Percentiles rank a stretch among this genome's conserved stretches.
These are phyloP conservation scores for Mythimna impura DNA, from an alignment of 2,888 invertebrate species.

Conservation along the genomic window DNA sequence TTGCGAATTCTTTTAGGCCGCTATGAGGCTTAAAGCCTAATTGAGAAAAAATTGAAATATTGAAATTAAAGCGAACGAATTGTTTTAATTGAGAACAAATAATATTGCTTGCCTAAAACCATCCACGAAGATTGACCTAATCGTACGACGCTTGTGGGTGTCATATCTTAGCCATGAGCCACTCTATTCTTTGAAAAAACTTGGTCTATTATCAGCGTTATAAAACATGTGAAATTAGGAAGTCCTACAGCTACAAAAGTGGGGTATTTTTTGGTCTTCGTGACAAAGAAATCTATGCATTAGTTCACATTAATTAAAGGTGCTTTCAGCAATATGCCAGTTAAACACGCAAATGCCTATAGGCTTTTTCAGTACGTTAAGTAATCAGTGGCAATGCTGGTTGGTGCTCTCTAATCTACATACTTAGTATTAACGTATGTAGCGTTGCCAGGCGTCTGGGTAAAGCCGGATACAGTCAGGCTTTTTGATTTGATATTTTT, in stretches of 20 bases:
- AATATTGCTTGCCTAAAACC: too few species aligned
- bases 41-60: too few species aligned
- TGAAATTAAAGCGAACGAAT: too few species aligned
- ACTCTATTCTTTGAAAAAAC: background rate
- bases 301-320: background rate
- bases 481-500: too few species aligned
- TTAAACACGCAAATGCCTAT: slow-evolving; percentile 22
- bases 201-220: too few species aligned
- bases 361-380: background rate
- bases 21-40: too few species aligned
- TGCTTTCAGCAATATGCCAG: background rate
- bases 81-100: too few species aligned
- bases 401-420: background rate
- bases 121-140: background rate
- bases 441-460: too few species aligned
- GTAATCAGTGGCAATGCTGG: background rate
- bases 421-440: background rate
- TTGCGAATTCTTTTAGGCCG: too few species aligned
- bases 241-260: background rate
- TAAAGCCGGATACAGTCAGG: too few species aligned
- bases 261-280: background rate
- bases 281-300: slow-evolving; percentile 6
- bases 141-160: background rate
- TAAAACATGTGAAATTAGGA: background rate
- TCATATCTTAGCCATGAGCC: background rate